Percentiles rank a stretch among this genome's conserved stretches.
Conservation (phyloP, 1,140 invertebrate species). For the Chrysoperla carnea region DNA sequence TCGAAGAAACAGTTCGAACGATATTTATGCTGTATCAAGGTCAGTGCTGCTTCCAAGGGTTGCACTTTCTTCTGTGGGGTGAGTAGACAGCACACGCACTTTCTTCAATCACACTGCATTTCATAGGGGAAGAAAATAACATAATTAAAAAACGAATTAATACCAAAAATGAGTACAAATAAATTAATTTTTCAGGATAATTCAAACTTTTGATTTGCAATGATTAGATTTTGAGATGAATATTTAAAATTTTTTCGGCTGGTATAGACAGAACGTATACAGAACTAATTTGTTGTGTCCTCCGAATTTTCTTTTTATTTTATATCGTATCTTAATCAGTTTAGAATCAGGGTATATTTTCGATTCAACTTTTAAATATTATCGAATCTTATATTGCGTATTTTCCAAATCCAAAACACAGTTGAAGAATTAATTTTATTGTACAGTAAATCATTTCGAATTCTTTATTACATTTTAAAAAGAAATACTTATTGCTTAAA, state of each 20-base stretch:
- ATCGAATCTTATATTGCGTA: too few relatives aligned
- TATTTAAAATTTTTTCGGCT: not conserved
- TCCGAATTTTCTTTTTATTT: too few relatives aligned
- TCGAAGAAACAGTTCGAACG: conserved; percentile 2
- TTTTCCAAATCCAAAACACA: too few relatives aligned
- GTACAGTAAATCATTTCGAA: not conserved
- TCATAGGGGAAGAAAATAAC: too few relatives aligned
- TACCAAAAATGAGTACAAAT: conserved; percentile 4
- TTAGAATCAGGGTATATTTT: too few relatives aligned
- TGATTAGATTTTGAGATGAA: not conserved
- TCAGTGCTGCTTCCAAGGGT: conserved; percentile 7
- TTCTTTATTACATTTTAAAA: not conserved
- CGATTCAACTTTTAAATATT: too few relatives aligned
- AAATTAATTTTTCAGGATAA: not conserved
- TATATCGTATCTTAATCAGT: too few relatives aligned
- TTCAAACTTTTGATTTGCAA: not conserved
- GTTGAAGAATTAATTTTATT: too few relatives aligned
- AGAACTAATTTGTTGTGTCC: too few relatives aligned
- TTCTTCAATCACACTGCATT: not conserved
- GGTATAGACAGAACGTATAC: too few relatives aligned
- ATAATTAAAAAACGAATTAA: conserved; percentile 1
- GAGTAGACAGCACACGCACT: not conserved
- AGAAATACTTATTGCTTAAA: not conserved
- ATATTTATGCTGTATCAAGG: conserved; percentile 14
- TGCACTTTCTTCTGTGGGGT: conserved; percentile 3